A percentile compares a stretch with the other conserved stretches of the same genome.
These are phyloP conservation scores for Nyctereutes procyonoides DNA, from an alignment of 2,113 vertebrate species.

Conservation along the genomic window DNA sequence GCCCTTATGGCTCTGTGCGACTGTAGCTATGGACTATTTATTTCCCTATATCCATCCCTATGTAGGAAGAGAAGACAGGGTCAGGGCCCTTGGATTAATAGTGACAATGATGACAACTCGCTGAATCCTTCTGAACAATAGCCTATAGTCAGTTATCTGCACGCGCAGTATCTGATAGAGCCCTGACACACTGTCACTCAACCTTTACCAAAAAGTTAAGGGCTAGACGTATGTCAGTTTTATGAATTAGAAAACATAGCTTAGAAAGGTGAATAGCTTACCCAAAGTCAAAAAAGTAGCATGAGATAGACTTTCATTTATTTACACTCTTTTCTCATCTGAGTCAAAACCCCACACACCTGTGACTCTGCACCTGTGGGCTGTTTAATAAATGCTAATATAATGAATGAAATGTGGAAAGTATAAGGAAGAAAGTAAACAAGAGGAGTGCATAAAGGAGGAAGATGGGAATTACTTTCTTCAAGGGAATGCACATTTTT, in stretches of 20 bases:
- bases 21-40: fast-evolving
- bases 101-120: not conserved
- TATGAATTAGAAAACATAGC: not conserved
- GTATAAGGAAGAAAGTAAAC: not conserved
- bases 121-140: not conserved
- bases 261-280: not conserved
- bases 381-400: not conserved
- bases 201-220: not conserved
- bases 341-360: not conserved
- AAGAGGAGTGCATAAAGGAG: not conserved
- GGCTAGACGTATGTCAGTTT: not conserved
- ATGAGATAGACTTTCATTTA: not conserved
- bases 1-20: fast-evolving
- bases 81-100: fast-evolving
- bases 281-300: not conserved
- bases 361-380: not conserved
- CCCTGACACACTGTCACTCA: not conserved
- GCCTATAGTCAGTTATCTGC: no score
- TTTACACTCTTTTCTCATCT: not conserved
- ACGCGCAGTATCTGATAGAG: fast-evolving
- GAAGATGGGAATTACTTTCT: not conserved
- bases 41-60: not conserved
- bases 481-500: not conserved
- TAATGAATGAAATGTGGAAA: no score
- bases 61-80: not conserved